Evolutionary conservation across 2,888 invertebrate species (phyloP).

Genomic region (Yponomeuta malinellus): DNA sequence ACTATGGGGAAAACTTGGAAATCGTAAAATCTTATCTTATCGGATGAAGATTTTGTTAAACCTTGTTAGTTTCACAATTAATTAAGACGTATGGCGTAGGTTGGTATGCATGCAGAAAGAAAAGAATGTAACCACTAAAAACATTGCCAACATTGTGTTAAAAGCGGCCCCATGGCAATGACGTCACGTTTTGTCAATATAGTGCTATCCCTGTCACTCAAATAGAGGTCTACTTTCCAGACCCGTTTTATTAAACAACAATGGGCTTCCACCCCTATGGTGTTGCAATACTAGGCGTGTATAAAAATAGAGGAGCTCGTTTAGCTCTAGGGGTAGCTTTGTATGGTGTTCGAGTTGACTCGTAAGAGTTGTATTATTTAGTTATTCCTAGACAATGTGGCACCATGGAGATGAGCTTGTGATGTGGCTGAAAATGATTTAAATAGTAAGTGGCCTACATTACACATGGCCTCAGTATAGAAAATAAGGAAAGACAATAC

Average conservation of each 20-base stretch:
- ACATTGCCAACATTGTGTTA: neutral
- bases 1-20: too few relatives aligned
- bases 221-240: slow-evolving; percentile 16
- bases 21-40: too few relatives aligned
- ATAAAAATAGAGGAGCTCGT: slow-evolving; percentile 44
- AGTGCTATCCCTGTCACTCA: neutral
- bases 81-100: too few relatives aligned
- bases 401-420: too few relatives aligned
- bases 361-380: too few relatives aligned
- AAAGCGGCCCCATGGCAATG: neutral
- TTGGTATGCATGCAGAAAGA: too few relatives aligned
- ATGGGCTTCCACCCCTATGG: slow-evolving; percentile 48
- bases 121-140: neutral
- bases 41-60: too few relatives aligned
- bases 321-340: slow-evolving; percentile 25
- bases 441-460: too few relatives aligned
- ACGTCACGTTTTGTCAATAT: neutral
- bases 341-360: neutral
- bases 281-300: slow-evolving; percentile 50
- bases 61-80: too few relatives aligned
- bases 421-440: too few relatives aligned
- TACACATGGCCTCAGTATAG: too few relatives aligned
- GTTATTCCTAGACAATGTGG: too few relatives aligned
- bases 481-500: neutral
- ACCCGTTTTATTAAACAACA: slow-evolving; percentile 17